Conservation (phyloP, 2,888 invertebrate genomes). For the Nomada flava region DNA sequence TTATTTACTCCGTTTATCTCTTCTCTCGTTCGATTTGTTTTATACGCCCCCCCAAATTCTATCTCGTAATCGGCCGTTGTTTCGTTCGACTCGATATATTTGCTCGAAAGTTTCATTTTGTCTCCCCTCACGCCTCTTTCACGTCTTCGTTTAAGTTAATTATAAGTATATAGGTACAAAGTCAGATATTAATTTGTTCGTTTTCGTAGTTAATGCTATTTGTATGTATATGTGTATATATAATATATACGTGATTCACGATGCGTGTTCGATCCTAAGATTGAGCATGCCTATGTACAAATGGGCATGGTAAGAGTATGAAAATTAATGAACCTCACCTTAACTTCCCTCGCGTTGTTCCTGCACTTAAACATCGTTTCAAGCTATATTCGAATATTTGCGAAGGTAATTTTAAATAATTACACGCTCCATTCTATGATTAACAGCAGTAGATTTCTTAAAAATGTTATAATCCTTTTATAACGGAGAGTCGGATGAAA, state of each 20-base stretch:
- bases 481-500: too few relatives aligned
- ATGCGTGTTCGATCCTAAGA: conserved; percentile 75
- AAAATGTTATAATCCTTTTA: background rate
- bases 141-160: conserved; percentile 76
- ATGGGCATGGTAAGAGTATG: conserved; percentile 79
- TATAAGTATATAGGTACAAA: conserved; percentile 82
- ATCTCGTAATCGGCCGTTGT: conserved; percentile 53
- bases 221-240: conserved; percentile 60
- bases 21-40: conserved; percentile 4
- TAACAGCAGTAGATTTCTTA: background rate
- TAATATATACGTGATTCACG: conserved; percentile 72
- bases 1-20: conserved; percentile 12
- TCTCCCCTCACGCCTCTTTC: conserved; percentile 39
- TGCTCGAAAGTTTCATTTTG: conserved; percentile 50
- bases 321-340: conserved; percentile 63
- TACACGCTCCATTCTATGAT: background rate
- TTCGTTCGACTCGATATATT: conserved; percentile 58
- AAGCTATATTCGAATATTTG: background rate
- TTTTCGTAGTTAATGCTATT: conserved; percentile 65
- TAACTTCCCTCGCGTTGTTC: conserved; percentile 54
- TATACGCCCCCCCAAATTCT: conserved; percentile 41
- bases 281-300: conserved; percentile 83
- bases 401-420: background rate
- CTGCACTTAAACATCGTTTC: background rate
- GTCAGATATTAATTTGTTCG: conserved; percentile 80